Percentiles rank a stretch among this genome's conserved stretches.
Conservation (phyloP, 2,113 vertebrate genomes). For the Malurus elegans region DNA sequence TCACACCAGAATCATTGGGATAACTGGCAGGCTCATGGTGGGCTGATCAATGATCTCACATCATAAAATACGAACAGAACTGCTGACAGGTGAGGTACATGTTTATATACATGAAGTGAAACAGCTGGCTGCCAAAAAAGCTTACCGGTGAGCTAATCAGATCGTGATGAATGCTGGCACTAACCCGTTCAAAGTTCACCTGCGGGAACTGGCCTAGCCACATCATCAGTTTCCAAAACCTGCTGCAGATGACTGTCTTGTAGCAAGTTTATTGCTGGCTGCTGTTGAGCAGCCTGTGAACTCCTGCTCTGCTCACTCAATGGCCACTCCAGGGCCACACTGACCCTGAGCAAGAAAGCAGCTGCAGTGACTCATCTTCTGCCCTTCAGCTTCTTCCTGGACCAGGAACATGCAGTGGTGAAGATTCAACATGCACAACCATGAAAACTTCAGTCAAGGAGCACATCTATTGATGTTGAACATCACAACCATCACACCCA, state of each 20-base stretch:
- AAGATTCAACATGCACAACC: background rate
- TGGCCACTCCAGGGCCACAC: background rate
- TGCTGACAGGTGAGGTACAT: background rate
- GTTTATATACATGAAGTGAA: background rate
- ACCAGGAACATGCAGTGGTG: background rate
- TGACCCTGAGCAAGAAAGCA: background rate
- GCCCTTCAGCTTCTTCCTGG: background rate
- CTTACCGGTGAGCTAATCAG: background rate
- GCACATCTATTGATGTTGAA: background rate
- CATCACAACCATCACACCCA: background rate
- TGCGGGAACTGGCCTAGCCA: background rate
- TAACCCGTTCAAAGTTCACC: background rate
- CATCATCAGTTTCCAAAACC: background rate
- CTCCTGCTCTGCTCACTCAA: background rate
- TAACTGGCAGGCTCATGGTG: background rate
- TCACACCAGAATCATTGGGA: background rate
- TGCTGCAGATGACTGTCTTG: background rate
- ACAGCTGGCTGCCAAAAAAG: background rate
- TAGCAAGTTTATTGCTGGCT: rapidly evolving
- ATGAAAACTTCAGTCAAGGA: background rate
- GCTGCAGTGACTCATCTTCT: background rate
- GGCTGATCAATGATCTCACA: background rate
- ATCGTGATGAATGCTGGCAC: background rate
- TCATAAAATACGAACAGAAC: background rate
- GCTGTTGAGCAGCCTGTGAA: background rate